Percentiles rank a stretch among this genome's conserved stretches.
phyloP scores from a whole-genome alignment of 2,888 invertebrate species.

The Electrophaes corylata region DNA sequence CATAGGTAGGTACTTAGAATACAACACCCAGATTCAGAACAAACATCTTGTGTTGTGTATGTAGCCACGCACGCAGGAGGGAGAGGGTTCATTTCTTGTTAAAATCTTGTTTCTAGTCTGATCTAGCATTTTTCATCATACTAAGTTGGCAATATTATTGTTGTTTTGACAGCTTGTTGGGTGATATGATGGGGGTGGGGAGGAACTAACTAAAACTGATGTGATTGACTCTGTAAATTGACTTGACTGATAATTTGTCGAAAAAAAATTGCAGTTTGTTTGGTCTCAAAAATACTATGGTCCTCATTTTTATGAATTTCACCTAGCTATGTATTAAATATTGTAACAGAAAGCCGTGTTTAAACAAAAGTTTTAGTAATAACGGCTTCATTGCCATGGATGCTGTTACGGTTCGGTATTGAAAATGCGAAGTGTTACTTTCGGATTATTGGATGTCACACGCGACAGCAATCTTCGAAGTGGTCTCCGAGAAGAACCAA shows the following conservation, averaged over 20 bases:
- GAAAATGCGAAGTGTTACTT: conserved; percentile 71
- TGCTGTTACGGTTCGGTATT: conserved; percentile 53
- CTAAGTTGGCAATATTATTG: neutral
- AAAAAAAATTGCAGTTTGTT: conserved; percentile 74
- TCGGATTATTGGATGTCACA: conserved; percentile 66
- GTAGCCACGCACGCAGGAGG: too few relatives aligned
- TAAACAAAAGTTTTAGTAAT: conserved; percentile 45
- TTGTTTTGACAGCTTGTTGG: neutral
- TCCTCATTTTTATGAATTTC: conserved; percentile 57
- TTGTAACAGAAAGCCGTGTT: conserved; percentile 5
- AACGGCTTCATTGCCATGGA: conserved; percentile 46
- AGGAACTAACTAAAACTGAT: too few relatives aligned
- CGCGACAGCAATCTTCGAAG: conserved; percentile 63
- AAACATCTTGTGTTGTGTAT: too few relatives aligned
- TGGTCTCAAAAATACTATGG: conserved; percentile 60
- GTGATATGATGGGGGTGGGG: too few relatives aligned
- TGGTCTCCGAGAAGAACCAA: conserved; percentile 55
- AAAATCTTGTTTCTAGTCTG: neutral
- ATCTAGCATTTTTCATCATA: neutral
- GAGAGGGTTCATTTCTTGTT: neutral
- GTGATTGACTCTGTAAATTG: neutral
- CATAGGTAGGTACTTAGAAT: too few relatives aligned
- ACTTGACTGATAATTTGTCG: conserved; percentile 41
- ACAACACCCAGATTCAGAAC: too few relatives aligned
- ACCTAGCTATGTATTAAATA: conserved; percentile 59